These are phyloP conservation scores for Eurytoma adleriae DNA, from an alignment of 2,888 invertebrate genomes.

Conservation along the genomic window DNA sequence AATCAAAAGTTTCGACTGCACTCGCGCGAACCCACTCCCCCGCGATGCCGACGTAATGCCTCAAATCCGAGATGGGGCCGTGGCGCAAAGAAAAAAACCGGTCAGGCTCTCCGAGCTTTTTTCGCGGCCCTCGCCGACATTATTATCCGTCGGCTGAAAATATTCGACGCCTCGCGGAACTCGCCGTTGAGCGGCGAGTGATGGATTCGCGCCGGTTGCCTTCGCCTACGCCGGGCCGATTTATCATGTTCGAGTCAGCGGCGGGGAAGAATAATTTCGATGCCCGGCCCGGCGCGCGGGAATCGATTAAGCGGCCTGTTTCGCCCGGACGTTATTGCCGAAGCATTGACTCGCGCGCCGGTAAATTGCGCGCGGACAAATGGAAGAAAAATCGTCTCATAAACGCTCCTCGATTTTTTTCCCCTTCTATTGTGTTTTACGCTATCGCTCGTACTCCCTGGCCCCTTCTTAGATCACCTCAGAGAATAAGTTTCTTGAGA, in stretches of 20 bases:
- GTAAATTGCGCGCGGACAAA: slow-evolving; percentile 16
- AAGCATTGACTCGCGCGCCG: slow-evolving; percentile 47
- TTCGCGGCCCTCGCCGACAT: slow-evolving; percentile 9
- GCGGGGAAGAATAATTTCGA: slow-evolving; percentile 47
- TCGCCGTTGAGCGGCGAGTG: slow-evolving; percentile 35
- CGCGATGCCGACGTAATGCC: background rate
- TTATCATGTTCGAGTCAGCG: slow-evolving; percentile 47
- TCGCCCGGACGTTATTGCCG: slow-evolving; percentile 28
- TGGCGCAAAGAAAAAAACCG: background rate
- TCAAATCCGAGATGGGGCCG: slow-evolving; percentile 12
- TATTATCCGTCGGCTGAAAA: slow-evolving; percentile 45
- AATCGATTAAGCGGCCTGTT: slow-evolving; percentile 41
- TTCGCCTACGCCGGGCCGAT: slow-evolving; percentile 22
- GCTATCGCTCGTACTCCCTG: too few species aligned
- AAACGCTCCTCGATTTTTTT: background rate
- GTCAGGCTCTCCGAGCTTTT: background rate
- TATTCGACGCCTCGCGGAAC: slow-evolving; percentile 32
- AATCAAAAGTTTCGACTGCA: slow-evolving; percentile 52
- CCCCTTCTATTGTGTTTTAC: too few species aligned
- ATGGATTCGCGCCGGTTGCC: slow-evolving; percentile 34
- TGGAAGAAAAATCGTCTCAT: slow-evolving; percentile 23
- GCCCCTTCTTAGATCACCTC: too few species aligned
- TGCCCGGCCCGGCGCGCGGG: background rate
- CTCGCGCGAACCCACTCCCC: slow-evolving; percentile 16
- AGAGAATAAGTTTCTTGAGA: too few species aligned